Evolutionary conservation across 1,140 invertebrate species (phyloP).

Genomic region (Coelopa frigida): DNA sequence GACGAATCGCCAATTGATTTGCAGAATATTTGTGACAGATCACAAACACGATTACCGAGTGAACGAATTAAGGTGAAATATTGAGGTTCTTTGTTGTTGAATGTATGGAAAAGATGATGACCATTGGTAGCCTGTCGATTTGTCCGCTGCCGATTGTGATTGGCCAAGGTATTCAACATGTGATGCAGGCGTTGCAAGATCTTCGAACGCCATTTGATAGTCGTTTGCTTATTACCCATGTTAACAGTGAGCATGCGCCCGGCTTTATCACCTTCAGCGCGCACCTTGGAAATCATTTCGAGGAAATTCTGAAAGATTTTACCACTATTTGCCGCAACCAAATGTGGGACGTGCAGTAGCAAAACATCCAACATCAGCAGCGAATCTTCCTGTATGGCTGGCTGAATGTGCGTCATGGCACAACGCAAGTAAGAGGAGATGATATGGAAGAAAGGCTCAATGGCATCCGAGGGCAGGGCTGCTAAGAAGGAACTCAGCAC

Average conservation of each 20-base stretch:
- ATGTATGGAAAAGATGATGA: constrained; percentile 15
- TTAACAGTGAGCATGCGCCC: constrained; percentile 57
- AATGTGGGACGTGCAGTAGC: constrained; percentile 51
- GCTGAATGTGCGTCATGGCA: constrained; percentile 80
- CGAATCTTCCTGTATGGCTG: constrained; percentile 72
- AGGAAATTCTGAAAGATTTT: constrained; percentile 70
- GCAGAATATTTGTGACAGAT: constrained; percentile 17
- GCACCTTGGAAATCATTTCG: constrained; percentile 67
- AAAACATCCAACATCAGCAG: constrained; percentile 67
- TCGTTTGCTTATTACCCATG: constrained; percentile 59
- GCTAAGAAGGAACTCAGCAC: constrained; percentile 58
- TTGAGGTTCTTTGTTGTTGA: constrained; percentile 16
- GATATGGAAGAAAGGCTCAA: constrained; percentile 63
- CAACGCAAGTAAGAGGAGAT: constrained; percentile 71
- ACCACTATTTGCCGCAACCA: constrained; percentile 57
- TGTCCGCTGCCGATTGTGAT: constrained; percentile 7
- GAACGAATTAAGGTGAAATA: constrained; percentile 9
- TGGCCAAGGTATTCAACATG: constrained; percentile 50
- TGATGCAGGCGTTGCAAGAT: constrained; percentile 58
- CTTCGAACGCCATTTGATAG: constrained; percentile 66
- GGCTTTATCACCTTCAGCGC: constrained; percentile 53
- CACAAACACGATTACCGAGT: constrained; percentile 1
- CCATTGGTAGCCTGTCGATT: not conserved
- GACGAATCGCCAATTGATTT: constrained; percentile 9
- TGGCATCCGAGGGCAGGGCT: constrained; percentile 46